Evolutionary conservation across 2,113 vertebrate genomes (phyloP).

Genomic region (Acrocephalus arundinaceus): DNA sequence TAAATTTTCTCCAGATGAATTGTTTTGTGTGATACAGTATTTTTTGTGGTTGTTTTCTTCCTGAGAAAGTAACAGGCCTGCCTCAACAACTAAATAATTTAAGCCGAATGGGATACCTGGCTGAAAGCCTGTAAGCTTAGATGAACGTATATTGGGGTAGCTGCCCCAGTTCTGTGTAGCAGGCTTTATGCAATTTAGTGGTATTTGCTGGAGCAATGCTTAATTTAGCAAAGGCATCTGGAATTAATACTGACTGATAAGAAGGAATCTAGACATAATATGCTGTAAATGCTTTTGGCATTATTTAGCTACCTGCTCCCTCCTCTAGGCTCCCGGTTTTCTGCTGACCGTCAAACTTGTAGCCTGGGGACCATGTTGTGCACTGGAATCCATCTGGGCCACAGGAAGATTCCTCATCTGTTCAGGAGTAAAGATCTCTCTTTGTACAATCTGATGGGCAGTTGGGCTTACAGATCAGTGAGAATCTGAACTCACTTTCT

Average conservation of each 20-base stretch:
- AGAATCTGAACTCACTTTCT: background rate
- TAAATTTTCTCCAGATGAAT: background rate
- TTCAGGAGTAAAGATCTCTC: background rate
- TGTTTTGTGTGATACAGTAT: rapidly evolving
- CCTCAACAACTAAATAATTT: background rate
- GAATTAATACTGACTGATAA: background rate
- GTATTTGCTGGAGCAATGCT: background rate
- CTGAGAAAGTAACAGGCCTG: background rate
- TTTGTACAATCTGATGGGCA: background rate
- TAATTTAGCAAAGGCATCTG: background rate
- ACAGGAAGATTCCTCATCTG: background rate
- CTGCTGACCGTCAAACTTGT: background rate
- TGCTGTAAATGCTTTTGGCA: background rate
- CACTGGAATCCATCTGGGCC: background rate
- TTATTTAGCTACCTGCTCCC: background rate
- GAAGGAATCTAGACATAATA: background rate
- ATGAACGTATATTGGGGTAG: background rate
- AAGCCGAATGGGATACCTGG: background rate
- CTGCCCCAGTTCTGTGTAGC: background rate
- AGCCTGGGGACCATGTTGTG: background rate
- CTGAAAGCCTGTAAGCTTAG: background rate
- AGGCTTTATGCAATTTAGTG: background rate
- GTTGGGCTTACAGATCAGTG: background rate
- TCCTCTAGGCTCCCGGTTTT: background rate
- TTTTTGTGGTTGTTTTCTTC: background rate